phyloP scores from a whole-genome alignment of 2,797 vertebrate species.

The Atherinosoma microstoma region DNA sequence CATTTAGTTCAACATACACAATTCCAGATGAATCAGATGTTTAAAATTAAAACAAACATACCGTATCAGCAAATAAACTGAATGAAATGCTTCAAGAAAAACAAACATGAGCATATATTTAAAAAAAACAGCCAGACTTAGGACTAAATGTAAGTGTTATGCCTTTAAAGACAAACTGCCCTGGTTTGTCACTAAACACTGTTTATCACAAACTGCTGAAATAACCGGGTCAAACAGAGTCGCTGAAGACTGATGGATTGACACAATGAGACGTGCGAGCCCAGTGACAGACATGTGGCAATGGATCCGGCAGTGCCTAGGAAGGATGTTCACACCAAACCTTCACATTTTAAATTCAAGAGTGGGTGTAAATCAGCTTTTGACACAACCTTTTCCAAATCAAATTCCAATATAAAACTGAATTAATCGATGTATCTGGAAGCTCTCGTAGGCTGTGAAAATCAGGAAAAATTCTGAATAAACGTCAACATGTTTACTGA shows the following conservation, averaged over 20 bases:
- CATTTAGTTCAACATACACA: conserved; percentile 38
- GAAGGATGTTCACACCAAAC: conserved; percentile 15
- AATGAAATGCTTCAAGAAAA: conserved; percentile 29
- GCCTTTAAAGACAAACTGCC: conserved; percentile 18
- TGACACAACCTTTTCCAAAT: neutral
- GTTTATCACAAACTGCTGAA: conserved; percentile 17
- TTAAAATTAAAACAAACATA: conserved; percentile 48
- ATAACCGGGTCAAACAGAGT: conserved; percentile 22
- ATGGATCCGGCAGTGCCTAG: conserved; percentile 28
- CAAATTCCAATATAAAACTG: neutral
- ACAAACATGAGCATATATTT: conserved; percentile 14
- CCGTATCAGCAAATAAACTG: conserved; percentile 35
- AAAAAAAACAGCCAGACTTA: conserved; percentile 35
- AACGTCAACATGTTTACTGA: neutral
- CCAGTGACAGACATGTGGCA: conserved; percentile 19
- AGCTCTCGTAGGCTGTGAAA: neutral
- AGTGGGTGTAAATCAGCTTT: conserved; percentile 7
- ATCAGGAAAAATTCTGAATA: neutral
- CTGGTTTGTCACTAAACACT: conserved; percentile 18
- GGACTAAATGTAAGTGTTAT: conserved; percentile 10
- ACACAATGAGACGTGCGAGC: conserved; percentile 11
- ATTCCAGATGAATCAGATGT: conserved; percentile 40
- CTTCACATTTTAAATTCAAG: conserved; percentile 7
- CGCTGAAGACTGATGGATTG: conserved; percentile 40
- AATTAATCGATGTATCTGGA: neutral